phyloP scores from a whole-genome alignment of 2,113 vertebrate genomes.

The Cyanoramphus novaezelandiae region DNA sequence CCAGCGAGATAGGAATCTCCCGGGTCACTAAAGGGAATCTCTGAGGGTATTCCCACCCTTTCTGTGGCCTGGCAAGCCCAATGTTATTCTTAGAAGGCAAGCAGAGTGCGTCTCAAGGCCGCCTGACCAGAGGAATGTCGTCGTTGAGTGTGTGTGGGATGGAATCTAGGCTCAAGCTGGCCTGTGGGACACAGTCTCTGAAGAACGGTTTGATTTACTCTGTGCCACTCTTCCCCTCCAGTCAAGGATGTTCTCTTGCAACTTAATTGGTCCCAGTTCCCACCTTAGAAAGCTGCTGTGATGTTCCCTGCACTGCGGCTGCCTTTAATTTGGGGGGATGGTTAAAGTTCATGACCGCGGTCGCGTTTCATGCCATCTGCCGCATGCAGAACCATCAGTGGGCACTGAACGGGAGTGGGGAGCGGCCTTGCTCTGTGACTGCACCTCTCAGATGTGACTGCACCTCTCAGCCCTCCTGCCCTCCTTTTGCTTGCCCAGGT shows the following conservation, averaged over 20 bases:
- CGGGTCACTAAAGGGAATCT: neutral
- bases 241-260: conserved; percentile 57
- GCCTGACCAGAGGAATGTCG: conserved; percentile 1
- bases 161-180: neutral
- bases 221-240: conserved; percentile 32
- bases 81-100: conserved; percentile 18
- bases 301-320: conserved; percentile 21
- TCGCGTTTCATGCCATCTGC: conserved; percentile 37
- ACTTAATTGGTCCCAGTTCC: conserved; percentile 53
- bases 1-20: rapidly evolving
- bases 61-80: conserved; percentile 3
- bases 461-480: neutral
- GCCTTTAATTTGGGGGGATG: neutral
- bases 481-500: neutral
- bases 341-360: neutral
- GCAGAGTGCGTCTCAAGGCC: conserved; percentile 28
- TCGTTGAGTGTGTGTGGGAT: conserved; percentile 4
- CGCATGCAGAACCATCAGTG: neutral
- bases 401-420: rapidly evolving
- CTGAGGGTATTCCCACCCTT: neutral
- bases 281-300: conserved; percentile 25
- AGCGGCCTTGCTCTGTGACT: rapidly evolving
- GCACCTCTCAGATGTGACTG: neutral
- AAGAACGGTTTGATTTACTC: conserved; percentile 45
- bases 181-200: conserved; percentile 16